phyloP scores from a whole-genome alignment of 1,140 invertebrate species.

The Drosophila tropicalis region DNA sequence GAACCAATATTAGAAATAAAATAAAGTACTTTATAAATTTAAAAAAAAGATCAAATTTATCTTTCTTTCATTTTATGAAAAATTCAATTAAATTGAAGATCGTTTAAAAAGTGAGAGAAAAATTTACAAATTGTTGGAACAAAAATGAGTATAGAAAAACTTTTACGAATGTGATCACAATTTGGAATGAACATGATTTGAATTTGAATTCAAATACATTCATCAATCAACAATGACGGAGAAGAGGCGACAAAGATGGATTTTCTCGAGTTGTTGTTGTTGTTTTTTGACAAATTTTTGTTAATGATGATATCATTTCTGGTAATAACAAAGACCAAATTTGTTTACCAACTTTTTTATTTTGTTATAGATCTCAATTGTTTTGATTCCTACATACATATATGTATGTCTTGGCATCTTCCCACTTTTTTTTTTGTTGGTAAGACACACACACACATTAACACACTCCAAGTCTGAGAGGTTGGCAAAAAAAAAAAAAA shows the following conservation, averaged over 20 bases:
- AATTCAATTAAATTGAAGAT: too few relatives aligned
- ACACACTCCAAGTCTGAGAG: neutral
- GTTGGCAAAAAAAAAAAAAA: conserved; percentile 48
- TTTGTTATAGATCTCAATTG: conserved; percentile 10
- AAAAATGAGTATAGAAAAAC: too few relatives aligned
- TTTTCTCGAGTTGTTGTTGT: neutral
- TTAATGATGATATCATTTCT: conserved; percentile 8
- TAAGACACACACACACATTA: neutral
- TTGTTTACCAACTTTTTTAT: neutral
- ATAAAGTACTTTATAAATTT: too few relatives aligned
- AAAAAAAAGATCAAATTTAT: too few relatives aligned
- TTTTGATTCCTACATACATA: neutral
- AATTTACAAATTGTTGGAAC: too few relatives aligned
- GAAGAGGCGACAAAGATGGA: neutral
- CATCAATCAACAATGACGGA: neutral
- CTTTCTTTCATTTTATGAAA: too few relatives aligned
- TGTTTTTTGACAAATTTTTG: neutral
- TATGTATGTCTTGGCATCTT: neutral
- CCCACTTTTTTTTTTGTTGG: conserved; percentile 5
- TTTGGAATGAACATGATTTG: too few relatives aligned
- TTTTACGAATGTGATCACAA: too few relatives aligned
- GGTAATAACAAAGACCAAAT: conserved; percentile 1
- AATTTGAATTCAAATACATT: neutral
- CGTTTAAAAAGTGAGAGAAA: too few relatives aligned
- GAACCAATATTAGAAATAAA: too few relatives aligned